Evolutionary conservation across 2,113 vertebrate genomes (phyloP).

Genomic region (Oncorhynchus tshawytscha): DNA sequence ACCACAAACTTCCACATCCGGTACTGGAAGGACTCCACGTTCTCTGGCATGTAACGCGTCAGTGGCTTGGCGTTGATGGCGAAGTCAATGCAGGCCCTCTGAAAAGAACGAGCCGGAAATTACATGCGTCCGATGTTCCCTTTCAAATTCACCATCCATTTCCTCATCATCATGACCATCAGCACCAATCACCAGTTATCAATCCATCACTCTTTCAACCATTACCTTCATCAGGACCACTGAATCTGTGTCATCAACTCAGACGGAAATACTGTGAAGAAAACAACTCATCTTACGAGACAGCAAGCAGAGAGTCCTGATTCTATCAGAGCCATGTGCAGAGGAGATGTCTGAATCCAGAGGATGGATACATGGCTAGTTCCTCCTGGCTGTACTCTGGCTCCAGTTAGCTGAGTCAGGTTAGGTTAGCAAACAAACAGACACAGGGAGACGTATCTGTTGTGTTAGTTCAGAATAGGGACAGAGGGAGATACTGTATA

Average conservation of each 20-base stretch:
- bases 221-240: background rate
- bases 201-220: background rate
- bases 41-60: slow-evolving; percentile 95
- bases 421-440: slow-evolving; percentile 12
- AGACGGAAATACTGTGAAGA: background rate
- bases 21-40: slow-evolving; percentile 94
- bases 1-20: slow-evolving; percentile 97
- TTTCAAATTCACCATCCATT: background rate
- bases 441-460: slow-evolving; percentile 1
- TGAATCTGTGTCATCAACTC: background rate
- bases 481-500: background rate
- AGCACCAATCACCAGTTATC: background rate
- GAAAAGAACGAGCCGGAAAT: slow-evolving; percentile 33
- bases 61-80: slow-evolving; percentile 93
- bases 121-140: background rate
- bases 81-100: slow-evolving; percentile 98
- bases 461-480: slow-evolving; percentile 32
- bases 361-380: background rate
- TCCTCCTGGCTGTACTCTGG: background rate
- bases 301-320: background rate
- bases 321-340: background rate
- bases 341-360: background rate
- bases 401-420: background rate
- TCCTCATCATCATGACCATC: background rate
- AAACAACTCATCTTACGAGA: background rate